Evolutionary conservation across 2,113 vertebrate genomes (phyloP), one percentile per base, ranked within the genome.

Genomic region (Martes martes): DNA sequence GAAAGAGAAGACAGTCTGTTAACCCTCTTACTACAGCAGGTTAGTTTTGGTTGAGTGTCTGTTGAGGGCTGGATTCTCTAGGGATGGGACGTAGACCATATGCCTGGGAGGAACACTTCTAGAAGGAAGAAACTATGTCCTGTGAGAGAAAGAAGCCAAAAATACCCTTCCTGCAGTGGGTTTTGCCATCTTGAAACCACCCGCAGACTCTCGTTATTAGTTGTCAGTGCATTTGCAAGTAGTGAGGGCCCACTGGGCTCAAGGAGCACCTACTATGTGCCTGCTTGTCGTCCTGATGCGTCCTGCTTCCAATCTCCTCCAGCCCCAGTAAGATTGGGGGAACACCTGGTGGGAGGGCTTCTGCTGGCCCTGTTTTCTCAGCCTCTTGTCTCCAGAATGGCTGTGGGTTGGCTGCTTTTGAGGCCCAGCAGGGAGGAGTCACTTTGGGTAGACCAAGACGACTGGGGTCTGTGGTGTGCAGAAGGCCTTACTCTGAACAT

Each of bases 321-420:
- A 15, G 31, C 36, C 36, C 7, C 11, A 21, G n/a, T 8, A 74
- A 50, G 24, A 36, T 33, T 69, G 1, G 1, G 23, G n/a, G 6
- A 28, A 21, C 39, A 39, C 61, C 65, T 1, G 18, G 33, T 1
- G 24, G 42, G 45, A 86, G 76, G 52, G 11, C 65, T 4, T 1
- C 76, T 0, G 0, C 81, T 31, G n/a, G 55, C 55, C 21, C 36
- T 0, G 0, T 0, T 16, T 6, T 42, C 31, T 55, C 63, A 52
- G 78, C 45, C 39, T 8, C 13, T 74, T 18, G 1, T 59, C 61
- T 69, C 23, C 13, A 1, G 47, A 2, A 23, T 18, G 61, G 45
- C 52, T 6, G 0, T 7, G 2, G 26, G 65, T 3, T 52, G 88
- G 61, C 88, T 92, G 63, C 18, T 52, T 69, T 28, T 33, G 69